Evolutionary conservation across 2,888 invertebrate genomes (phyloP), one percentile per base, ranked within the genome.

Genomic region (Hemistola chrysoprasaria): DNA sequence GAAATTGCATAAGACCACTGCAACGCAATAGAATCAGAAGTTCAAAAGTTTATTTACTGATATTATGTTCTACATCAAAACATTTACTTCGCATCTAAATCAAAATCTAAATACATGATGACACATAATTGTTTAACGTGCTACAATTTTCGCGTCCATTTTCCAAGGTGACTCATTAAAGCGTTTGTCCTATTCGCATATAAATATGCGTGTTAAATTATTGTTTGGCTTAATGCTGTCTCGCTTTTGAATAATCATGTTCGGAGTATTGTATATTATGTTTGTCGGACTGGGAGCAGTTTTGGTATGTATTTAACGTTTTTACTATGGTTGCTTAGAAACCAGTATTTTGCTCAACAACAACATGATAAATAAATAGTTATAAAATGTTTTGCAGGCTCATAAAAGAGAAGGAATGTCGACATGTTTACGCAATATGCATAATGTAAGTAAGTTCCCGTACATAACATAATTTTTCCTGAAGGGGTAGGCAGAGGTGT

Each of bases 381-480:
- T n/a, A n/a, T n/a, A n/a, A n/a, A n/a, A n/a, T 16, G 8, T 32
- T 1, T 53, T 54, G 23, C 40, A 58, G 55, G 47, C 45, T 1
- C 37, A 29, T 0, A 10, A 10, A 3, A 4, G 3, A 6, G 46
- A 48, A 4, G 33, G 24, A 1, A 45, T 45, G 34, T 22, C 25
- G 0, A 49, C 47, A 24, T 59, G 58, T 36, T 25, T 11, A 7
- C 41, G 37, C 4, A n/a, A 53, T 11, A 4, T 40, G 2, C 45
- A 50, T 20, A n/a, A n/a, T n/a, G n/a, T n/a, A n/a, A n/a, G 59
- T 59, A 47, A 53, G 59, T 54, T 30, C 11, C n/a, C n/a, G n/a
- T n/a, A n/a, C n/a, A n/a, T n/a, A n/a, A n/a, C n/a, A n/a, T n/a
- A n/a, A n/a, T n/a, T n/a, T n/a, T n/a, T n/a, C n/a, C n/a, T n/a